These are phyloP conservation scores for Furcifer pardalis DNA, from an alignment of 2,797 vertebrate species.

Conservation along the genomic window DNA sequence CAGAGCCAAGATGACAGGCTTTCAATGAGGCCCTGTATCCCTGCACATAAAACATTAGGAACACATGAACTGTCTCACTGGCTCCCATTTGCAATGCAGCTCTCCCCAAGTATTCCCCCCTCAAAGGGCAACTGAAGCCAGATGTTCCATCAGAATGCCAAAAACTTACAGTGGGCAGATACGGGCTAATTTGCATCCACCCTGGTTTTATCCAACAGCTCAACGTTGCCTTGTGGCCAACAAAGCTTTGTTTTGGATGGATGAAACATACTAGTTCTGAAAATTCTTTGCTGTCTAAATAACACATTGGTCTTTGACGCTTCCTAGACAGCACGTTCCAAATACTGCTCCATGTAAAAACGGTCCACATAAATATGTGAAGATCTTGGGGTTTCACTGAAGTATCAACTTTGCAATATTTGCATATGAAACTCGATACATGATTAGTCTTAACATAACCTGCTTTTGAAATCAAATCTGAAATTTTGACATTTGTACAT, in stretches of 20 bases:
- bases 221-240: not conserved
- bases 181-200: not conserved
- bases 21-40: conserved; percentile 14
- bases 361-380: not conserved
- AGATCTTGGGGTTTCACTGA: not conserved
- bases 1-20: conserved; percentile 21
- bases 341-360: not conserved
- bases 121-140: conserved; percentile 26
- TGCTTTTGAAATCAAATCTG: not conserved
- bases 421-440: not conserved
- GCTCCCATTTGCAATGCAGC: conserved; percentile 6
- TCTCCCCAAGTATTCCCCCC: not conserved
- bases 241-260: not conserved
- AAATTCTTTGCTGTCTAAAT: conserved; percentile 8
- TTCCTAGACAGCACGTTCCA: not conserved
- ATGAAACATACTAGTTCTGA: not conserved
- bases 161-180: conserved; percentile 18
- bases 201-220: conserved; percentile 2
- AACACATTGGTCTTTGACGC: not conserved
- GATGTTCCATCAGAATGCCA: conserved; percentile 25
- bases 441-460: not conserved
- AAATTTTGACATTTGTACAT: not conserved
- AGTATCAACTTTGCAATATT: not conserved
- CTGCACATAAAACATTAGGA: conserved; percentile 38
- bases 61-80: conserved; percentile 32